Evolutionary conservation across 2,888 invertebrate genomes (phyloP).

Genomic region (Ectemnius cavifrons): DNA sequence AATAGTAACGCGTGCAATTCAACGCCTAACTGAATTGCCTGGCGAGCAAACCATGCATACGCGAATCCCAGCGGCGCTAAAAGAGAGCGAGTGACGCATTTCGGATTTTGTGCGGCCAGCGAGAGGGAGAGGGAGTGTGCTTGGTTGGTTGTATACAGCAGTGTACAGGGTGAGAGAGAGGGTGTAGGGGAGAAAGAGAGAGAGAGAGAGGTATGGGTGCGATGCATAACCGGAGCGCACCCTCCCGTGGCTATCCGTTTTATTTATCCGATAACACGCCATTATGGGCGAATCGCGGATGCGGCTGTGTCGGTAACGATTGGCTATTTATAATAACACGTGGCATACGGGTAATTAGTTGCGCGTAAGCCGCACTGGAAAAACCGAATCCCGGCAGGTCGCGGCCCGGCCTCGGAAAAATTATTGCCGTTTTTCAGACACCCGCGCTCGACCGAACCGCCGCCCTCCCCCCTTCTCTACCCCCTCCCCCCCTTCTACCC

Average conservation of each 20-base stretch:
- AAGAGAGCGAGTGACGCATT: slow-evolving; percentile 2
- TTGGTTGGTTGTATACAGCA: neutral
- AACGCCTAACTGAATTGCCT: too few relatives aligned
- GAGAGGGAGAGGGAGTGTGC: neutral
- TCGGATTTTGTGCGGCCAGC: neutral
- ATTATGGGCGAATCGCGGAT: slow-evolving; percentile 75
- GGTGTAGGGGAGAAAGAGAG: slow-evolving; percentile 31
- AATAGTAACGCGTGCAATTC: too few relatives aligned
- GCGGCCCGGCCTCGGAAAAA: slow-evolving; percentile 58
- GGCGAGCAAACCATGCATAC: too few relatives aligned
- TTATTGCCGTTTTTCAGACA: slow-evolving; percentile 59
- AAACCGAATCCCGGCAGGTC: slow-evolving; percentile 58
- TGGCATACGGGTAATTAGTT: slow-evolving; percentile 77
- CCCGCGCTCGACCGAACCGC: slow-evolving; percentile 34
- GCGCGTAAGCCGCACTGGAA: slow-evolving; percentile 70
- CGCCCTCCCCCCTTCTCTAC: neutral
- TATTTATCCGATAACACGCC: slow-evolving; percentile 78
- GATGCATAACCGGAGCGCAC: slow-evolving; percentile 76
- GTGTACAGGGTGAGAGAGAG: slow-evolving; percentile 42
- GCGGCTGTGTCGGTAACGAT: slow-evolving; percentile 76
- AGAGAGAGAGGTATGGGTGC: slow-evolving; percentile 62
- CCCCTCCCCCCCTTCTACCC: neutral
- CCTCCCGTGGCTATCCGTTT: slow-evolving; percentile 74
- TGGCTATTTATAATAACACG: slow-evolving; percentile 78
- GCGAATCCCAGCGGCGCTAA: too few relatives aligned